These are phyloP conservation scores for Diogma glabrata DNA, from an alignment of 2,888 invertebrate genomes.

Conservation along the genomic window DNA sequence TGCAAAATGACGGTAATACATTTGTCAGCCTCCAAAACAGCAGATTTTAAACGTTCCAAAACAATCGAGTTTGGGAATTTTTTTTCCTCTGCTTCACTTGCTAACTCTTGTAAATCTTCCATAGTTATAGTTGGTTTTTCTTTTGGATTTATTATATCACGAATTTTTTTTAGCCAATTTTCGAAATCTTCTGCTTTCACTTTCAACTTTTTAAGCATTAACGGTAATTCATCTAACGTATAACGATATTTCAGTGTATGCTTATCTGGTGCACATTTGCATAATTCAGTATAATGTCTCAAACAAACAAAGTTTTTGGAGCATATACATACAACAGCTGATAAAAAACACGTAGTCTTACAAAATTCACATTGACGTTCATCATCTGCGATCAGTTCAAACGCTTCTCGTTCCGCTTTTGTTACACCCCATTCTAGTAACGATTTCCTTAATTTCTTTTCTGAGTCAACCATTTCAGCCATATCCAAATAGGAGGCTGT, in stretches of 20 bases:
- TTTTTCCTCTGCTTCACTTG: constrained; percentile 62
- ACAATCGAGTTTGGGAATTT: constrained; percentile 58
- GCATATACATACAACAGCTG: constrained; percentile 85
- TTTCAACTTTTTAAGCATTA: constrained; percentile 79
- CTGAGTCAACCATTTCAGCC: constrained; percentile 77
- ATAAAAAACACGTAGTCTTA: constrained; percentile 96
- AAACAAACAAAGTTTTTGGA: constrained; percentile 71
- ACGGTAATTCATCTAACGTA: constrained; percentile 85
- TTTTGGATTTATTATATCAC: constrained; percentile 70
- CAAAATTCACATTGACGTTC: constrained; percentile 89
- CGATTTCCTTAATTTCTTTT: constrained; percentile 62
- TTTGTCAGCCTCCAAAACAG: constrained; percentile 83
- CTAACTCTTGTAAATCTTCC: constrained; percentile 53
- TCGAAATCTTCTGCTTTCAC: constrained; percentile 82
- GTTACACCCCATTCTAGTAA: constrained; percentile 80
- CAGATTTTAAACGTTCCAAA: constrained; percentile 53
- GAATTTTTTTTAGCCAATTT: constrained; percentile 79
- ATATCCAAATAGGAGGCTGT: constrained; percentile 87
- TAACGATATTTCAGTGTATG: constrained; percentile 79
- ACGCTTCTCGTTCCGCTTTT: constrained; percentile 81
- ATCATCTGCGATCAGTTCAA: constrained; percentile 92
- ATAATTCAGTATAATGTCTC: constrained; percentile 73
- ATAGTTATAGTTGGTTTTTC: constrained; percentile 56
- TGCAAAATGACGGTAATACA: constrained; percentile 85
- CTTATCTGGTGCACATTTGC: constrained; percentile 60